Percentiles rank a stretch among this genome's conserved stretches.
These are phyloP conservation scores for Silurus lanzhouensis DNA, from an alignment of 2,797 vertebrate species.

Conservation along the genomic window DNA sequence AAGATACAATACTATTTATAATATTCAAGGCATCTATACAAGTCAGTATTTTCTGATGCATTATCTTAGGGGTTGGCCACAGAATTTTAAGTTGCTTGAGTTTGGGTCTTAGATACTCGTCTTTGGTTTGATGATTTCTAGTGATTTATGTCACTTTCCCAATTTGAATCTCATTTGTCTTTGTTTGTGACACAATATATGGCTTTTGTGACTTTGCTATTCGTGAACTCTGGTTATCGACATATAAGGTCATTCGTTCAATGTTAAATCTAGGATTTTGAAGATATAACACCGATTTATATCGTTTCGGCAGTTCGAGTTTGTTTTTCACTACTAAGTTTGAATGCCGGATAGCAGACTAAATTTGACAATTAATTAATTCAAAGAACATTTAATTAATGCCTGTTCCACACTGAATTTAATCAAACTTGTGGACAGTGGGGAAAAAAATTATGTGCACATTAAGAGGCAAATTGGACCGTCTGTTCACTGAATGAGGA, in stretches of 20 bases:
- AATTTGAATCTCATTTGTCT: not conserved
- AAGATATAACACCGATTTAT: not conserved
- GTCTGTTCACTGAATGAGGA: slow-evolving; percentile 17
- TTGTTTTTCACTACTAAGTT: not conserved
- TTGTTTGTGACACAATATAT: not conserved
- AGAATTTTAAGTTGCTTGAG: not conserved
- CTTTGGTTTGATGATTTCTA: not conserved
- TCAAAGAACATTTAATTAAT: slow-evolving; percentile 21
- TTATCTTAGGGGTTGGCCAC: not conserved
- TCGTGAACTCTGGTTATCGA: not conserved
- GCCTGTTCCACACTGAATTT: slow-evolving; percentile 24
- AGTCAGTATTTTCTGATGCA: not conserved
- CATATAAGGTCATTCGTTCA: not conserved
- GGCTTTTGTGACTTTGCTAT: not conserved
- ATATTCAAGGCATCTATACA: not conserved
- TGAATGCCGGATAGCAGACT: slow-evolving; percentile 4
- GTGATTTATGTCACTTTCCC: not conserved
- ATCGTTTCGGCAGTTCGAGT: not conserved
- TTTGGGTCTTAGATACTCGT: not conserved
- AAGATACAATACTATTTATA: not conserved
- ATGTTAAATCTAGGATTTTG: not conserved
- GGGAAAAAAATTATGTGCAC: not conserved
- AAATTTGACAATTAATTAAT: slow-evolving; percentile 11
- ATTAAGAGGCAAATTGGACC: slow-evolving; percentile 27
- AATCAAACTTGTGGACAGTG: slow-evolving; percentile 17